phyloP scores from a whole-genome alignment of 2,797 vertebrate species.

The Taeniopygia guttata region DNA sequence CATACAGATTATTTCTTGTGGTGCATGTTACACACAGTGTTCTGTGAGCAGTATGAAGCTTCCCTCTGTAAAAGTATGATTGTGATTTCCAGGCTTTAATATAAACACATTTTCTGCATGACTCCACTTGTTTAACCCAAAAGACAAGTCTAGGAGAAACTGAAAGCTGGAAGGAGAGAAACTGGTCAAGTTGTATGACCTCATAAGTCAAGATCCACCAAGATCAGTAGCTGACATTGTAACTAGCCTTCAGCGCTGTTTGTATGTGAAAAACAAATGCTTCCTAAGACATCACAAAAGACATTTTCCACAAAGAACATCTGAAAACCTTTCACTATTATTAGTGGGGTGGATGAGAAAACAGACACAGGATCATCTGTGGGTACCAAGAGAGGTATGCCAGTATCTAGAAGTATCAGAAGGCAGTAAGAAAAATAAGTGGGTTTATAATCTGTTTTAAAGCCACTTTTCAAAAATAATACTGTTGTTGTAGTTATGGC shows the following conservation, averaged over 20 bases:
- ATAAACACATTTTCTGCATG: neutral
- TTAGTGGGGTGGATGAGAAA: neutral
- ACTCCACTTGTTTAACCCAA: neutral
- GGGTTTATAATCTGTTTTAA: neutral
- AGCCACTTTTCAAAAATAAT: neutral
- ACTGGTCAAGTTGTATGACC: neutral
- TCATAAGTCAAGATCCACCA: neutral
- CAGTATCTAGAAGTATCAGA: neutral
- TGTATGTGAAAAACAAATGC: neutral
- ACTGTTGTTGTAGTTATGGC: neutral
- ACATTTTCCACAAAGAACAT: neutral
- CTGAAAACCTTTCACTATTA: neutral
- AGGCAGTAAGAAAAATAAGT: neutral
- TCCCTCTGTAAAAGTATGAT: neutral
- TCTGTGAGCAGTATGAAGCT: neutral
- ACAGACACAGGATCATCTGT: neutral
- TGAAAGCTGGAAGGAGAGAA: neutral
- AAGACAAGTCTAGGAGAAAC: neutral
- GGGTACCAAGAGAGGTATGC: neutral
- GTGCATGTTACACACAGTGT: neutral
- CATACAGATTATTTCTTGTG: rapidly evolving
- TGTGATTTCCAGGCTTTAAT: neutral
- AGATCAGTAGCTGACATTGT: neutral
- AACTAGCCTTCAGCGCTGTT: neutral
- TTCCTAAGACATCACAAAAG: neutral